phyloP scores from a whole-genome alignment of 2,113 vertebrate species.

The Hippocampus zosterae region DNA sequence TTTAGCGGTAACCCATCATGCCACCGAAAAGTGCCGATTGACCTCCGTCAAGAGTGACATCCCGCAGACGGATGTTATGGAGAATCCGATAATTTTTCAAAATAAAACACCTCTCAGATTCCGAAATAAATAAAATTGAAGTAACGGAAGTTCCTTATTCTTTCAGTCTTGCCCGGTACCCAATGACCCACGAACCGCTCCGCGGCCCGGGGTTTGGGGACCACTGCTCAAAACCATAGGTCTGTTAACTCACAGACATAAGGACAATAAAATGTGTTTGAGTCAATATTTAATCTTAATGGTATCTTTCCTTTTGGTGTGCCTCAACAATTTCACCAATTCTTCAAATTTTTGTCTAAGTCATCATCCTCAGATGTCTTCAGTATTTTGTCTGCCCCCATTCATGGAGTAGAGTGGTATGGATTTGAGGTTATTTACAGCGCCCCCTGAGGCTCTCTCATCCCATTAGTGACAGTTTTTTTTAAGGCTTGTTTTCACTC shows the following conservation, averaged over 20 bases:
- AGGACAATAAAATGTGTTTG: neutral
- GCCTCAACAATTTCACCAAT: neutral
- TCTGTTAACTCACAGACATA: conserved; percentile 7
- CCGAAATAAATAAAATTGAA: too few species aligned
- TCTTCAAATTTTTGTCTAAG: neutral
- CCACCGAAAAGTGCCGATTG: too few species aligned
- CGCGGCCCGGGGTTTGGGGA: too few species aligned
- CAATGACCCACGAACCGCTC: too few species aligned
- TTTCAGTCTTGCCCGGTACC: too few species aligned
- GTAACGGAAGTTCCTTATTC: too few species aligned
- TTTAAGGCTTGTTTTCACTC: neutral
- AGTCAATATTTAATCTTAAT: too few species aligned
- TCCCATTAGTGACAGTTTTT: neutral
- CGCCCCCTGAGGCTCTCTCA: neutral
- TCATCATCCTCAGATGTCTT: neutral
- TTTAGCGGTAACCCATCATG: too few species aligned
- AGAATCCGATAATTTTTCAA: too few species aligned
- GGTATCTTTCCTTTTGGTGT: neutral
- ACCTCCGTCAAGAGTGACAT: too few species aligned
- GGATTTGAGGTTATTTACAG: neutral
- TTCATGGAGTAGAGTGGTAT: neutral
- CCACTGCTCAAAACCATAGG: conserved; percentile 2
- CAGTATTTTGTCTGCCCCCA: neutral
- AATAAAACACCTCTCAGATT: too few species aligned
- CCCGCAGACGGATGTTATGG: too few species aligned